phyloP scores from a whole-genome alignment of 2,888 invertebrate species.

The Troides helena region DNA sequence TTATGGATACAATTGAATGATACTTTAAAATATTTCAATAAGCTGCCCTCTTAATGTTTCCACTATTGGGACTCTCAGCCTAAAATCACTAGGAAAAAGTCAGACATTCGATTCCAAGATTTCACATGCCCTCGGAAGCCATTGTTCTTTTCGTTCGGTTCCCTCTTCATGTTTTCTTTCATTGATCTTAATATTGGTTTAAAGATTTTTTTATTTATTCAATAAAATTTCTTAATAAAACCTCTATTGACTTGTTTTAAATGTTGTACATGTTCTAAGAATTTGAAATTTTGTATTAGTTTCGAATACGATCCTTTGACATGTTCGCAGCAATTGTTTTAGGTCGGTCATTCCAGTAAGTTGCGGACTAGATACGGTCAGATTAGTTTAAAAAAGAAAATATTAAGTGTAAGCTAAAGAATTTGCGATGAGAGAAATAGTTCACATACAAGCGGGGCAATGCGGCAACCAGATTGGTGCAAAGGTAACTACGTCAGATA shows the following conservation, averaged over 20 bases:
- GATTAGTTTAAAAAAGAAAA: conserved; percentile 36
- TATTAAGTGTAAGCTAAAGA: conserved; percentile 41
- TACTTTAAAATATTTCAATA: no score
- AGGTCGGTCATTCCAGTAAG: conserved; percentile 51
- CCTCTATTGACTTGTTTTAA: background rate
- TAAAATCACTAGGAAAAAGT: no score
- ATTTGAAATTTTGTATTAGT: conserved; percentile 31
- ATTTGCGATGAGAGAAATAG: conserved; percentile 87
- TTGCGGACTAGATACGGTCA: conserved; percentile 34
- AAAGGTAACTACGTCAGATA: conserved; percentile 51
- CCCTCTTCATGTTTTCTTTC: no score
- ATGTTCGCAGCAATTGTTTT: conserved; percentile 55
- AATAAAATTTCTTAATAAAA: background rate
- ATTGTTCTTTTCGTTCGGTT: no score
- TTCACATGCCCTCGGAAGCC: no score
- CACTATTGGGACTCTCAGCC: no score
- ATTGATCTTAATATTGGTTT: no score
- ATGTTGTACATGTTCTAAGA: background rate
- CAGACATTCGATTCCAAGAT: no score
- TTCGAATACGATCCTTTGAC: conserved; percentile 25
- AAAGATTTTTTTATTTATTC: background rate
- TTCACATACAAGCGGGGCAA: conserved; percentile 89
- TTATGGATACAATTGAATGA: no score
- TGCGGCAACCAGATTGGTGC: conserved; percentile 83
- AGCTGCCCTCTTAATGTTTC: no score